A percentile compares a stretch with the other conserved stretches of the same genome.
Evolutionary conservation across 2,888 invertebrate species (phyloP).

Genomic region (Erpobdella octoculata): DNA sequence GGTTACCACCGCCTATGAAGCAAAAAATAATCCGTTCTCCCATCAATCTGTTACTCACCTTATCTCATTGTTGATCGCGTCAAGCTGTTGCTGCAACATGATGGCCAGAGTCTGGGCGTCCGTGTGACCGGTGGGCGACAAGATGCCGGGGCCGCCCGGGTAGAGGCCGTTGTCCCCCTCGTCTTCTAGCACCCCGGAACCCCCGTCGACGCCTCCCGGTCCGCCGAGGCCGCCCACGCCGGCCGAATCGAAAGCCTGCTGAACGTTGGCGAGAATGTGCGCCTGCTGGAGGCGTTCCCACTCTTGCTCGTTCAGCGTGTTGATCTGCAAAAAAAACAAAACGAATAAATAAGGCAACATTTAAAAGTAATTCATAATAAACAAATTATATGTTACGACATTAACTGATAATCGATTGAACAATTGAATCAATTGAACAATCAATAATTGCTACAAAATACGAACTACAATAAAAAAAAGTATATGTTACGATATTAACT

Average conservation of each 20-base stretch:
- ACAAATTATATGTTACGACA: too few relatives aligned
- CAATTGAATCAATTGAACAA: too few relatives aligned
- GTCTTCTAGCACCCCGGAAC: conserved; percentile 46
- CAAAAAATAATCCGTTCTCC: too few relatives aligned
- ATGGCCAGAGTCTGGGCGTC: conserved; percentile 95
- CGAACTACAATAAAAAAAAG: not conserved
- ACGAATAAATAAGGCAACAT: too few relatives aligned
- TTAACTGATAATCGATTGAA: too few relatives aligned
- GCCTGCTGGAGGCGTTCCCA: conserved; percentile 85
- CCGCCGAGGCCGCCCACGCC: conserved; percentile 40
- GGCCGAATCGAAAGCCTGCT: conserved; percentile 82
- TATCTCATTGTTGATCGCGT: conserved; percentile 99
- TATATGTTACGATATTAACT: too few relatives aligned
- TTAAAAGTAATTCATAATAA: too few relatives aligned
- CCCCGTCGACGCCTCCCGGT: not conserved
- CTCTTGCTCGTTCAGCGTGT: conserved; percentile 61
- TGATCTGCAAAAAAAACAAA: conserved; percentile 41
- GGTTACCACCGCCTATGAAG: too few relatives aligned
- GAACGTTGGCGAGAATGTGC: conserved; percentile 80
- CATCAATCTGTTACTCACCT: conserved; percentile 52
- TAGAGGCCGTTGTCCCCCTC: conserved; percentile 73
- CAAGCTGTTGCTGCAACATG: conserved; percentile 96
- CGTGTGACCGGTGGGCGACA: conserved; percentile 57
- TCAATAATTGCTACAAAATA: too few relatives aligned
- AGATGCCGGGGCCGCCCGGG: conserved; percentile 62